Conservation (phyloP, 2,888 invertebrate species). For the Stomorhina lunata region DNA sequence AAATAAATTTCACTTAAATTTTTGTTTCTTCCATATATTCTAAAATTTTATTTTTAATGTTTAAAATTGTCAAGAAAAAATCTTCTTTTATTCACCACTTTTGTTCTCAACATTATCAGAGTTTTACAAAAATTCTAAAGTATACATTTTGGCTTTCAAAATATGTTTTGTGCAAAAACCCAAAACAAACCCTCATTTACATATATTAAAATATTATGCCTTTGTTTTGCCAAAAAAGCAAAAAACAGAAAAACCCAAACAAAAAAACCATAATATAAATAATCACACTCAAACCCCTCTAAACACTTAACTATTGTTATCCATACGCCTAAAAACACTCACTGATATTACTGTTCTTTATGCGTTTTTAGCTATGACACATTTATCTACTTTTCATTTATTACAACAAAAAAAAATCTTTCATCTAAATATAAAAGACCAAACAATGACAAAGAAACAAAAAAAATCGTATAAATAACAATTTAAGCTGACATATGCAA, state of each 20-base stretch:
- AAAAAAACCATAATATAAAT: slow-evolving; percentile 36
- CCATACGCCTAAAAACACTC: background rate
- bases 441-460: background rate
- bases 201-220: slow-evolving; percentile 1
- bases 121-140: slow-evolving; percentile 16
- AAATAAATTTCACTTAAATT: too few species aligned
- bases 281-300: background rate
- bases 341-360: slow-evolving; percentile 11
- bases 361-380: slow-evolving; percentile 49
- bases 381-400: slow-evolving; percentile 59
- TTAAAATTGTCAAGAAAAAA: too few species aligned
- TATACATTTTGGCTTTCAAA: slow-evolving; percentile 40
- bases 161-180: background rate
- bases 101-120: too few species aligned
- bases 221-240: slow-evolving; percentile 21
- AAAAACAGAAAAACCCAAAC: background rate
- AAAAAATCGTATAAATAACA: slow-evolving; percentile 60
- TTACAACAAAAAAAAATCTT: slow-evolving; percentile 12
- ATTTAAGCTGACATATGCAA: slow-evolving; percentile 65
- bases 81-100: too few species aligned
- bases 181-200: slow-evolving; percentile 40
- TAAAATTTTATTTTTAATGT: too few species aligned
- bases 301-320: too few species aligned
- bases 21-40: too few species aligned
- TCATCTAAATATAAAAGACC: background rate